These are phyloP conservation scores for Notodonta dromedarius DNA, from an alignment of 2,888 invertebrate species.

Conservation along the genomic window DNA sequence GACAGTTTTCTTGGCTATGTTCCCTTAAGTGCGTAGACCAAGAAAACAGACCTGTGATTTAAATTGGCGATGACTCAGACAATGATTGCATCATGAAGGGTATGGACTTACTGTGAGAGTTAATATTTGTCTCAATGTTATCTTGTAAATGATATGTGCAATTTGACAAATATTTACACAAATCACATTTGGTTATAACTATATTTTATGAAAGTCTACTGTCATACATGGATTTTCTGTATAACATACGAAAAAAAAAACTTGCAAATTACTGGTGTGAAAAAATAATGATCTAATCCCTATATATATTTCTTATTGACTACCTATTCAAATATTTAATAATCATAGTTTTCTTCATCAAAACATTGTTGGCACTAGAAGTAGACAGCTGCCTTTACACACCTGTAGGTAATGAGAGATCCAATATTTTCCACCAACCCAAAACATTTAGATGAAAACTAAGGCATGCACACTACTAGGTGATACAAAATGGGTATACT, in stretches of 20 bases:
- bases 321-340: too few relatives aligned
- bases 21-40: conserved; percentile 22
- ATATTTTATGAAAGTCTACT: background rate
- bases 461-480: too few relatives aligned
- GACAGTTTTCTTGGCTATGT: conserved; percentile 40
- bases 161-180: background rate
- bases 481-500: too few relatives aligned
- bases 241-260: background rate
- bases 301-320: too few relatives aligned
- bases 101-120: background rate
- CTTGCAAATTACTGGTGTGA: too few relatives aligned
- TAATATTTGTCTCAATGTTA: conserved; percentile 1
- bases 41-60: conserved; percentile 30
- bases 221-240: background rate
- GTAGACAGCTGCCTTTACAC: too few relatives aligned
- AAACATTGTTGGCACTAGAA: too few relatives aligned
- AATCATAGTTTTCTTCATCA: too few relatives aligned
- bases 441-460: too few relatives aligned
- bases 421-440: too few relatives aligned
- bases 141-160: background rate
- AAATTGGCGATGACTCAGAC: conserved; percentile 31
- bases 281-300: background rate
- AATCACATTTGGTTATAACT: background rate
- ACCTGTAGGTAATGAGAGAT: too few relatives aligned
- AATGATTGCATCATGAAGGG: conserved; percentile 20